A percentile compares a stretch with the other conserved stretches of the same genome.
These are phyloP conservation scores for Zingel zingel DNA, from an alignment of 2,113 vertebrate species.

Conservation along the genomic window DNA sequence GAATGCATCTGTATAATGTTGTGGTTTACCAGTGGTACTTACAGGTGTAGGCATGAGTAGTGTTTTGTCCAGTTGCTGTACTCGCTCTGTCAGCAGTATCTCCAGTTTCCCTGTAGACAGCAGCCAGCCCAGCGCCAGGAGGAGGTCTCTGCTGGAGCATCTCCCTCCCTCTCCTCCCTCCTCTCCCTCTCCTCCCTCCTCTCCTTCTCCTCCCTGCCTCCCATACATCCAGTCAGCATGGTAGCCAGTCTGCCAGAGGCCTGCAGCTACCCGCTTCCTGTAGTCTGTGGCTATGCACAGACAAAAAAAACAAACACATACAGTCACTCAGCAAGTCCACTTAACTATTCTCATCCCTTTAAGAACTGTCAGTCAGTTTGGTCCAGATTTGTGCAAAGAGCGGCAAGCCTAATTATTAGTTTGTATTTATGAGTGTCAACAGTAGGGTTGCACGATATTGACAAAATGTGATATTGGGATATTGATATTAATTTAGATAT, in stretches of 20 bases:
- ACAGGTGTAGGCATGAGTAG: constrained; percentile 54
- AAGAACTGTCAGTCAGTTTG: background rate
- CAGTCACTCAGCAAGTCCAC: background rate
- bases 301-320: constrained; percentile 13
- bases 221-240: constrained; percentile 74
- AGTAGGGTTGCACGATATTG: too few species aligned
- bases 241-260: constrained; percentile 83
- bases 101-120: constrained; percentile 75
- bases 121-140: constrained; percentile 82
- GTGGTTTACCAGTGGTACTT: background rate
- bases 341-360: background rate
- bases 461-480: too few species aligned
- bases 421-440: background rate
- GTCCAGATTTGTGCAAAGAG: background rate
- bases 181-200: constrained; percentile 1
- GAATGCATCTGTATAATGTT: too few species aligned
- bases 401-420: background rate
- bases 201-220: constrained; percentile 8
- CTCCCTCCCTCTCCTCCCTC: background rate
- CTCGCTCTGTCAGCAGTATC: constrained; percentile 65
- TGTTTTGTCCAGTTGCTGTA: constrained; percentile 67
- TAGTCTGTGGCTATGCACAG: constrained; percentile 9
- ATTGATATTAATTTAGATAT: too few species aligned
- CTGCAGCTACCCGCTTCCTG: constrained; percentile 71
- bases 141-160: constrained; percentile 76